phyloP scores from a whole-genome alignment of 2,113 vertebrate genomes.

The Etia nguti region DNA sequence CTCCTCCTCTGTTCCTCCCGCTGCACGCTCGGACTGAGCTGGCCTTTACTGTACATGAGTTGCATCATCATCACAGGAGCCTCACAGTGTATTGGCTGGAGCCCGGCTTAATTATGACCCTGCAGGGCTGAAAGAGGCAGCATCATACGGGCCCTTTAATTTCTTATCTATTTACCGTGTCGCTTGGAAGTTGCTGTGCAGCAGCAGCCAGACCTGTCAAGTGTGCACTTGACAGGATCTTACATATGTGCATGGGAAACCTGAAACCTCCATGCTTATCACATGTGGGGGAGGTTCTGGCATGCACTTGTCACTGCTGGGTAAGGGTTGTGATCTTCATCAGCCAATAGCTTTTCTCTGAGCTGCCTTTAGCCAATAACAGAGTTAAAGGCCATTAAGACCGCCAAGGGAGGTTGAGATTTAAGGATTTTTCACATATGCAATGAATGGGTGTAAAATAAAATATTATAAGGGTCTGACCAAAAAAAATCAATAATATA shows the following conservation, averaged over 20 bases:
- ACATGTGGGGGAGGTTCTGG: neutral
- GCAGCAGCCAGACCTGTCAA: neutral
- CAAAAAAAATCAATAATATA: neutral
- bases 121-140: neutral
- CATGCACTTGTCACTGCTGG: neutral
- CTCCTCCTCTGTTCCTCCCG: neutral
- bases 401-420: neutral
- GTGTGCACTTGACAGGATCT: neutral
- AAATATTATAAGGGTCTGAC: neutral
- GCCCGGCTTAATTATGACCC: neutral
- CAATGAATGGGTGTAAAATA: neutral
- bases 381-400: neutral
- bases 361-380: neutral
- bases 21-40: neutral
- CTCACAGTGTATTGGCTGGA: neutral
- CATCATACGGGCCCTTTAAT: neutral
- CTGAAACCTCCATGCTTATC: neutral
- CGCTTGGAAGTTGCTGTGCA: neutral
- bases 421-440: neutral
- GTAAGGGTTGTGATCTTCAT: neutral
- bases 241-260: neutral
- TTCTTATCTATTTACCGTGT: neutral
- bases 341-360: neutral
- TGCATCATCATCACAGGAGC: conserved; percentile 60
- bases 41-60: conserved; percentile 40